Base-by-base conservation (phyloP, 2,113 vertebrate genomes). In the Petrocephalus zakoni region DNA sequence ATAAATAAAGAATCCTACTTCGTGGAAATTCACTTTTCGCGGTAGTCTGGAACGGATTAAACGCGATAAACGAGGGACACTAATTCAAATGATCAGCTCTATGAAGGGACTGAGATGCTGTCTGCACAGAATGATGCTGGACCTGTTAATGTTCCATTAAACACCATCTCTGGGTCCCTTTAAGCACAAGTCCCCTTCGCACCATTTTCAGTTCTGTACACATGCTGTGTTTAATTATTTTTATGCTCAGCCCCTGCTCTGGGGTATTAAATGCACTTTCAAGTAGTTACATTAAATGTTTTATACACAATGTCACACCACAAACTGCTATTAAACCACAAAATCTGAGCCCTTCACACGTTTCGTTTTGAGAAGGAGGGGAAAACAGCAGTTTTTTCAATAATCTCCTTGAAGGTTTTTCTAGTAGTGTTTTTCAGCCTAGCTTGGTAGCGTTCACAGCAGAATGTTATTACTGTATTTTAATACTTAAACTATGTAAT, bases 181-280 rank as follows among this genome's bases (percentile, higher is more conserved):
- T 64, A 29, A 64, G n/a, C n/a, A 25, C n/a, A 64, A 68, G 25
- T 68, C n/a, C 61, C 72, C 34, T 78, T 78, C 17, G 17, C 72
- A 7, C 34, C 6, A 42, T 78, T 78, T 78, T 21, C 72, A 42
- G 34, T 42, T 37, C 72, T 78, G 29, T 78, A 42, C 72, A 78
- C 72, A 78, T 78, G 72, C 72, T 78, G 72, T 78, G 72, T 78
- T 78, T 78, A 78, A 78, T 78, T 78, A 78, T 78, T 78, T 78
- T 78, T 42, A 42, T 78, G 72, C 72, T 34, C 72, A 37, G 72
- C 5, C 34, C 34, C 72, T 19, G 5, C 72, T 78, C 72, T 78
- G 34, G 29, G 34, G 17, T 42, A 78, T 78, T 68, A 68, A 29
- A 68, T 29, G 61, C 72, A 19, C 72, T 78, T 42, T 78, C 15